A percentile compares a stretch with the other conserved stretches of the same genome.
These are phyloP conservation scores for Halictus ligatus DNA, from an alignment of 2,888 invertebrate species.

Conservation along the genomic window DNA sequence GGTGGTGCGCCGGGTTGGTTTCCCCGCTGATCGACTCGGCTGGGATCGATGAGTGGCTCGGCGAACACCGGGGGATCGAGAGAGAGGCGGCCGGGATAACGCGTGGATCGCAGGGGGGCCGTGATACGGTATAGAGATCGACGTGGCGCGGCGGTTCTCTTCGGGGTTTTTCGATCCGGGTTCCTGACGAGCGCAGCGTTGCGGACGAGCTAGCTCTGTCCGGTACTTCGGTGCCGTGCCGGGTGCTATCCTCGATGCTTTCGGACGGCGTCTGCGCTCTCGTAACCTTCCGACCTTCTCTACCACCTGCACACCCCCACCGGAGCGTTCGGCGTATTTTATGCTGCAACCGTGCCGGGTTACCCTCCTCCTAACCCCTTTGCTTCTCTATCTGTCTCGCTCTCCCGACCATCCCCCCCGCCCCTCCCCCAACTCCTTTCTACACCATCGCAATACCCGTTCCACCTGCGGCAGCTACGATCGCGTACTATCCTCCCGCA, in stretches of 20 bases:
- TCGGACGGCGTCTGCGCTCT: conserved; percentile 80
- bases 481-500: too few relatives aligned
- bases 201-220: conserved; percentile 82
- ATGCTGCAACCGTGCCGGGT: conserved; percentile 53
- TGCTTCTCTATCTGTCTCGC: conserved; percentile 19
- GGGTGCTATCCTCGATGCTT: conserved; percentile 79
- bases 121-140: background rate
- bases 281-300: conserved; percentile 69
- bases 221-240: conserved; percentile 80
- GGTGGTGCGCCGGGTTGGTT: background rate
- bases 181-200: conserved; percentile 64
- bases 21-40: background rate
- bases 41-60: background rate
- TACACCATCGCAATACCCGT: background rate
- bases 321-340: conserved; percentile 50
- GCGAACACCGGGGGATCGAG: background rate
- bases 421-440: background rate
- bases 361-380: conserved; percentile 33
- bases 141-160: background rate
- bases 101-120: conserved; percentile 1
- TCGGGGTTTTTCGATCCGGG: background rate
- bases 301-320: conserved; percentile 67
- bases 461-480: background rate
- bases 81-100: conserved; percentile 12
- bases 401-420: background rate